phyloP scores from a whole-genome alignment of 2,888 invertebrate species.

The Endotricha flammealis region DNA sequence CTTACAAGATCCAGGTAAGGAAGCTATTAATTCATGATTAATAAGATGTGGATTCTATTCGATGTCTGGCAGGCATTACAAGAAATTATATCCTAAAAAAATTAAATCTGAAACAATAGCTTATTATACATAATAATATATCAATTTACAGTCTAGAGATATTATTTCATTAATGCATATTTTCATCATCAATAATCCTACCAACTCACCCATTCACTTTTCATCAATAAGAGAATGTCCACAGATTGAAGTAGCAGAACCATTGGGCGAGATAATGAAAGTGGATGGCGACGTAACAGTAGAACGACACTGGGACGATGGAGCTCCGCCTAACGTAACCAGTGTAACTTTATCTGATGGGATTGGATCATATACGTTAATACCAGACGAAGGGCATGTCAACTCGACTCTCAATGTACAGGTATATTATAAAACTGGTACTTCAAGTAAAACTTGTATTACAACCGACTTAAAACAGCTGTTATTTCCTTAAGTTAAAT shows the following conservation, averaged over 20 bases:
- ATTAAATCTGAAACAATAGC: no score
- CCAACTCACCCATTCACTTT: neutral
- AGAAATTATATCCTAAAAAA: no score
- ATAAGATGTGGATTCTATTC: no score
- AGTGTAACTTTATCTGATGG: conserved; percentile 48
- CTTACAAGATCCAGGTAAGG: conserved; percentile 86
- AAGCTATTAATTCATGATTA: no score
- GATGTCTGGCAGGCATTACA: no score
- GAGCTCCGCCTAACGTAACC: conserved; percentile 58
- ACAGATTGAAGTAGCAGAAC: conserved; percentile 61
- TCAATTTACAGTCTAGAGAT: no score
- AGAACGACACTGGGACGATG: conserved; percentile 66
- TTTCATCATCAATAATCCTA: neutral
- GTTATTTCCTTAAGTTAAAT: no score
- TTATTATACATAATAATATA: no score
- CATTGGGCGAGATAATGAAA: conserved; percentile 49
- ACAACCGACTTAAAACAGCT: no score
- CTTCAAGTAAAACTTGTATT: conserved; percentile 1
- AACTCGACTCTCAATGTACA: conserved; percentile 84
- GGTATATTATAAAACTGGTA: conserved; percentile 68
- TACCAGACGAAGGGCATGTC: conserved; percentile 66
- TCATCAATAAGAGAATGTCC: conserved; percentile 1
- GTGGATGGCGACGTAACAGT: conserved; percentile 52
- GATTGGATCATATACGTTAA: conserved; percentile 46
- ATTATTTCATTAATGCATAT: no score